Evolutionary conservation across 2,797 vertebrate species (phyloP).

Genomic region (Tapera naevia): DNA sequence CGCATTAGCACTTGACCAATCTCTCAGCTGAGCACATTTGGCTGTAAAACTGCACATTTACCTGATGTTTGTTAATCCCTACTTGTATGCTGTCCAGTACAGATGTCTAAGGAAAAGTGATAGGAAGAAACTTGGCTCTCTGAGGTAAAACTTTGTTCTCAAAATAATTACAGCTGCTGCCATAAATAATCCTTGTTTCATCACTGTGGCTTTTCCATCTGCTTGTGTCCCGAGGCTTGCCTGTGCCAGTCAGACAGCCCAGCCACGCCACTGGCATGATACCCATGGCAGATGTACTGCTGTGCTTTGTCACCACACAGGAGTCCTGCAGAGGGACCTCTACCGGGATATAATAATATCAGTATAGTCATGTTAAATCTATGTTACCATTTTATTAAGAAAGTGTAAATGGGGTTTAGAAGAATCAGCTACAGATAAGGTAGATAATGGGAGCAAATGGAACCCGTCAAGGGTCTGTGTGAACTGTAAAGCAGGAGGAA

Average conservation of each 20-base stretch:
- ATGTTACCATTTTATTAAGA: neutral
- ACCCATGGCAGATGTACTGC: rapidly evolving
- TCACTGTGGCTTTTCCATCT: neutral
- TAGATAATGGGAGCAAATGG: neutral
- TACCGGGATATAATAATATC: too few relatives aligned
- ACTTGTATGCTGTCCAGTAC: neutral
- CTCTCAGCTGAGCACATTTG: neutral
- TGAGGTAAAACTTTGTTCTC: neutral
- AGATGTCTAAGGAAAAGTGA: neutral
- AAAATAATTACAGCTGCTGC: neutral
- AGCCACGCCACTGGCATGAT: neutral
- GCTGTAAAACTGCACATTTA: neutral
- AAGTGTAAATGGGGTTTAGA: neutral
- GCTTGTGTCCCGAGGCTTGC: neutral
- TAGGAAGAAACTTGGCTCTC: neutral
- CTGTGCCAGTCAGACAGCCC: neutral
- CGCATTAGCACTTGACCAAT: neutral
- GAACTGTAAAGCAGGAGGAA: neutral
- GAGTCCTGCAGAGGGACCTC: neutral
- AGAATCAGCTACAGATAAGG: neutral
- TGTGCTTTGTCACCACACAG: neutral
- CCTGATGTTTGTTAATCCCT: neutral
- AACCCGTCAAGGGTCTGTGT: neutral
- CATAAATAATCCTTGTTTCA: neutral
- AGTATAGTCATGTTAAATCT: too few relatives aligned